Evolutionary conservation across 2,113 vertebrate genomes (phyloP), one percentile per base, ranked within the genome.

Genomic region (Strix uralensis): DNA sequence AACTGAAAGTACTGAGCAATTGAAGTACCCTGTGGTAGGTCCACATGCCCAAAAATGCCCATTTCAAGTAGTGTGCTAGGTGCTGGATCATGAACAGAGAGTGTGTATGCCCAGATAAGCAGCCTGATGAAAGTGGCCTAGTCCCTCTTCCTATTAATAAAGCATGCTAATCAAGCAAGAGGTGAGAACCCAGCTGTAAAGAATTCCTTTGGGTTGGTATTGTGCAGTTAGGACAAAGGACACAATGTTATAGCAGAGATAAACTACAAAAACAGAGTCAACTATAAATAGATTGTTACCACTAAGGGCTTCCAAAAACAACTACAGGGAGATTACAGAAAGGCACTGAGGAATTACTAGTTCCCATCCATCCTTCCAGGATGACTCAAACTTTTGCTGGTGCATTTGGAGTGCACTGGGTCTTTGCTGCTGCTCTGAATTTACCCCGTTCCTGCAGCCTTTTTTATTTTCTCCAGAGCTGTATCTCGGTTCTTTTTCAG

Each of bases 271-370:
- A 83, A 1, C 51, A 67, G 42, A n/a, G 17, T 36, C 75, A 88
- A 27, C 90, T 96, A 95, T 96, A 95, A 96, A 96, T 95, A 96
- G 94, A 69, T 49, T 42, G 67, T 42, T 83, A 74, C 46, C 2
- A 4, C 46, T 71, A 58, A 54, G 54, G 21, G 61, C 42, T 95
- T 95, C 96, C 79, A 88, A 93, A 93, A 94, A 62, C 61, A 91
- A 38, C 2, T 49, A 26, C 16, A 63, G 49, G 10, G n/a, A 75
- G 72, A 85, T 92, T 67, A 85, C 63, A 78, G 78, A 81, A 86
- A 94, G 42, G 23, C 17, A 0, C 40, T 27, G 61, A 85, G 71
- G 74, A 49, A 26, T 84, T 52, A 29, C 36, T 58, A 18, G 61
- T 69, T 95, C 91, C 25, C 57, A 87, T 89, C 90, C 40, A 81